Base-by-base conservation (phyloP, 1,140 invertebrate genomes). In the Monochamus saltuarius region DNA sequence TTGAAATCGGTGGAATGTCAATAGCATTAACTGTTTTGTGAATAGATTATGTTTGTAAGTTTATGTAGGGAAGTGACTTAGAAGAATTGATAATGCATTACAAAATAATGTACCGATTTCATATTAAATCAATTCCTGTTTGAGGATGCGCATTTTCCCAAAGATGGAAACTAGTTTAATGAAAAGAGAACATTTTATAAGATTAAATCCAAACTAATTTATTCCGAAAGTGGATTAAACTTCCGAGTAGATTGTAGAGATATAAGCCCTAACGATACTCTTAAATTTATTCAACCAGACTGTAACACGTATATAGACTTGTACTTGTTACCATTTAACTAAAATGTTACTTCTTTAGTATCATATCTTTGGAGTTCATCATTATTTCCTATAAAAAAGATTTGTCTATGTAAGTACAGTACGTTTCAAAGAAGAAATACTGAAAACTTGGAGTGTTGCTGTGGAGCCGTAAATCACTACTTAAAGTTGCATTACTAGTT, bases 141-240 rank as follows among this genome's bases (percentile, higher is more conserved):
- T 42, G 39, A 42, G n/a, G 40, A 29, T 34, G 29, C 19, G 54
- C 45, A 56, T 56, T 45, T 54, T 10, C 4, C 61, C 61, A 45
- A 59, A 63, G 40, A 59, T 59, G 61, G 61, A 63, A 63, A 63
- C 56, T 39, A 46, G 56, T 47, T 46, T 43, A 45, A 19, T 43
- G 42, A 56, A 56, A 56, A 43, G 54, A 42, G 17, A 45, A 22
- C 52, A 10, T 42, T 43, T 50, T 39, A 49, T 45, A 8, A 50
- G 53, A 61, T 63, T 58, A 47, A 57, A 64, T 59, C 51, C 52
- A 43, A 64, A 55, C 45, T 58, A 62, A 62, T 62, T 62, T 57
- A 62, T 62, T 62, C 60, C 47, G 40, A 62, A 61, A 61, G 49
- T 49, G 61, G 61, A 62, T 58, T 51, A 49, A 52, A 62, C 62